Conservation (phyloP, 1,140 invertebrate species). For the Wiebesia pumilae region DNA sequence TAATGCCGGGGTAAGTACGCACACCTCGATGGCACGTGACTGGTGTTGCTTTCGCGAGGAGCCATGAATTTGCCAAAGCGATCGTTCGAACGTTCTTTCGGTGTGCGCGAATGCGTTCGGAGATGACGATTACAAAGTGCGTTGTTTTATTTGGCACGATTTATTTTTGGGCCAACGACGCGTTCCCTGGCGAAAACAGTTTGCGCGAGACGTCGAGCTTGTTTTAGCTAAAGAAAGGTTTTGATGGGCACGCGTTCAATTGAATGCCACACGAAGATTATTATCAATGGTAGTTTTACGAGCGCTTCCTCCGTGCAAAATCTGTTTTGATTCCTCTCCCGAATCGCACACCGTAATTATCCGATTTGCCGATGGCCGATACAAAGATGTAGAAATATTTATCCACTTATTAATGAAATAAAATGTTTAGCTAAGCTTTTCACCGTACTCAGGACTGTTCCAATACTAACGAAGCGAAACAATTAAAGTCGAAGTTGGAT, state of each 20-base stretch:
- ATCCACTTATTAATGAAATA: neutral
- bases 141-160: neutral
- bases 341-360: neutral
- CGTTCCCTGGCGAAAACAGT: neutral
- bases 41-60: neutral
- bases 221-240: neutral
- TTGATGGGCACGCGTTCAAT: neutral
- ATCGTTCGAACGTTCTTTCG: neutral
- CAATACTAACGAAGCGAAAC: constrained; percentile 3
- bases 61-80: constrained; percentile 25
- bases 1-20: neutral
- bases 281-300: neutral
- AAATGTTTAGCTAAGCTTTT: neutral
- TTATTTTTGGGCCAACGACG: neutral
- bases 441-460: neutral
- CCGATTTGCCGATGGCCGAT: neutral
- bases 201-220: neutral
- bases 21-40: constrained; percentile 16
- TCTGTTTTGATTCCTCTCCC: neutral
- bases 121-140: neutral
- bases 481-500: constrained; percentile 17
- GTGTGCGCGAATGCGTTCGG: too few species aligned
- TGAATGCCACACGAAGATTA: neutral
- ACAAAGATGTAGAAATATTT: neutral
- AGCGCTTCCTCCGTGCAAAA: too few species aligned